Conservation (phyloP, 2,888 invertebrate species). For the Emmelina monodactyla region DNA sequence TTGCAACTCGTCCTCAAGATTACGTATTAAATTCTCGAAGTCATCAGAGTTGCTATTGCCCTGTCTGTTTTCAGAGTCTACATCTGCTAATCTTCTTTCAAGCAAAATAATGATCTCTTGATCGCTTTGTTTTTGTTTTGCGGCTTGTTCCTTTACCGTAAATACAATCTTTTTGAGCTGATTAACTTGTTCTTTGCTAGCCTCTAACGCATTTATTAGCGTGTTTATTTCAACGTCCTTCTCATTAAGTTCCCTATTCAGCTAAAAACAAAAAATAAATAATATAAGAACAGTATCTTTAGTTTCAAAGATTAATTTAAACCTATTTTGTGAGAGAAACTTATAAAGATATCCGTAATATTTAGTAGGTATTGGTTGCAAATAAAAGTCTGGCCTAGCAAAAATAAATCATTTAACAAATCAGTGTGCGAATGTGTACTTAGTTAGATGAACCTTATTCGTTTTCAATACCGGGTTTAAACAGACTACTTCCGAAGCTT, state of each 20-base stretch:
- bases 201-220: conserved; percentile 29
- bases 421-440: too few relatives aligned
- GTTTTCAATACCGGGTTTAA: too few relatives aligned
- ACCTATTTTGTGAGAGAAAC: too few relatives aligned
- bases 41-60: conserved; percentile 29
- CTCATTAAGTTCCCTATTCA: conserved; percentile 32
- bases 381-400: too few relatives aligned
- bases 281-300: too few relatives aligned
- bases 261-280: conserved; percentile 21
- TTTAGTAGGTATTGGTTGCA: too few relatives aligned
- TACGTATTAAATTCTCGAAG: conserved; percentile 43
- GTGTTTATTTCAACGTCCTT: conserved; percentile 42
- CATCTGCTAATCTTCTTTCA: conserved; percentile 19
- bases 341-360: too few relatives aligned
- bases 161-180: conserved; percentile 48
- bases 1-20: conserved; percentile 45
- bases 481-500: too few relatives aligned
- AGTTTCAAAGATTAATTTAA: too few relatives aligned
- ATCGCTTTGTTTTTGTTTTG: conserved; percentile 30
- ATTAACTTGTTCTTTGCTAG: conserved; percentile 32
- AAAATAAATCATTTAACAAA: too few relatives aligned
- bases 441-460: too few relatives aligned
- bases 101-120: conserved; percentile 31
- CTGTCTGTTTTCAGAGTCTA: conserved; percentile 22
- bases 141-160: conserved; percentile 39